phyloP scores from a whole-genome alignment of 2,888 invertebrate species.

The Drosophila eohydei region DNA sequence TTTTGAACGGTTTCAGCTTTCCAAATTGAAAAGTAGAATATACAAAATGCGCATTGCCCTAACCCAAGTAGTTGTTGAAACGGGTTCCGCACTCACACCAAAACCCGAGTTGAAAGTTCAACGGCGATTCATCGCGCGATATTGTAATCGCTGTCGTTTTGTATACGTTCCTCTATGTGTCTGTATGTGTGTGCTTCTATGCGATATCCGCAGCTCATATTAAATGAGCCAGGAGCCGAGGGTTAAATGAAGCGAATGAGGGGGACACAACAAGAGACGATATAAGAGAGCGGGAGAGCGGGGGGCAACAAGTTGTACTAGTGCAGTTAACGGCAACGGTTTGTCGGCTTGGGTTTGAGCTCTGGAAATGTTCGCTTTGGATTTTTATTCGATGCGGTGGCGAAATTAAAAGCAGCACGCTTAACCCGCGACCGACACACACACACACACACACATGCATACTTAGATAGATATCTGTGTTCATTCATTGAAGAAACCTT shows the following conservation, averaged over 20 bases:
- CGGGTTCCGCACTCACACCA: constrained; percentile 43
- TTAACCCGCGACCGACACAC: constrained; percentile 57
- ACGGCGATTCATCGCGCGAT: constrained; percentile 73
- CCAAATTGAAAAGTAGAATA: constrained; percentile 76
- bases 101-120: constrained; percentile 72
- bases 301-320: constrained; percentile 37
- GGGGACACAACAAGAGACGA: neutral
- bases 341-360: constrained; percentile 53
- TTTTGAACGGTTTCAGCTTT: constrained; percentile 74
- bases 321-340: constrained; percentile 66
- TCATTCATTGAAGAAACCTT: constrained; percentile 75
- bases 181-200: constrained; percentile 22
- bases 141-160: constrained; percentile 65
- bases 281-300: neutral
- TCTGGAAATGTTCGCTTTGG: constrained; percentile 64
- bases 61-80: constrained; percentile 26
- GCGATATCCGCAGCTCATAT: constrained; percentile 60
- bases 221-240: constrained; percentile 51
- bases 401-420: constrained; percentile 75
- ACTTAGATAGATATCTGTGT: constrained; percentile 26
- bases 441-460: constrained; percentile 14
- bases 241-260: constrained; percentile 16
- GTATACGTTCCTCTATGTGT: constrained; percentile 8
- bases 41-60: constrained; percentile 38
- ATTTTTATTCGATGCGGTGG: constrained; percentile 74